These are phyloP conservation scores for Pantherophis alleghaniensis DNA, from an alignment of 2,797 vertebrate species.

Conservation along the genomic window DNA sequence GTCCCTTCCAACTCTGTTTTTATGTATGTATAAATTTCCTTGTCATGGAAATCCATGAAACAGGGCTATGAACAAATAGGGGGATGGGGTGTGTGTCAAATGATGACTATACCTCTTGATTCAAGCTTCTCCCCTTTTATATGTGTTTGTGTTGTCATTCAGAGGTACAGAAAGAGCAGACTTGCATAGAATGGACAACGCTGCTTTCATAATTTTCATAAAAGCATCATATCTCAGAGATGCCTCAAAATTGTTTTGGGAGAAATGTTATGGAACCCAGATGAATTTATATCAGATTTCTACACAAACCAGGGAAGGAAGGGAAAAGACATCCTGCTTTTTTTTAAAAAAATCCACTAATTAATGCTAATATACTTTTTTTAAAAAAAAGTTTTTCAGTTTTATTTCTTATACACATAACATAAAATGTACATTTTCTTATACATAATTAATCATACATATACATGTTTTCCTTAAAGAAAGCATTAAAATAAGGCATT, in stretches of 20 bases:
- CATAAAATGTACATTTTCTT: no score
- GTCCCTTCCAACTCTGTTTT: no score
- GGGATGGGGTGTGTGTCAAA: neutral
- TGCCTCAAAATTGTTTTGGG: neutral
- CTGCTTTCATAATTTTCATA: neutral
- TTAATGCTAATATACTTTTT: neutral
- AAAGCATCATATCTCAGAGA: neutral
- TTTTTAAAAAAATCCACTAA: neutral
- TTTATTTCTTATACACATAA: no score
- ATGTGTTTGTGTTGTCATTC: neutral
- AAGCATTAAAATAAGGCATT: no score
- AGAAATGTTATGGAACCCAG: neutral
- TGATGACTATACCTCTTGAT: neutral
- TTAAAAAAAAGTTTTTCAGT: neutral
- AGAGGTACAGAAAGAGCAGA: neutral
- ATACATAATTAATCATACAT: no score
- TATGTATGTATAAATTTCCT: neutral
- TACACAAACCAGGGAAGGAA: neutral
- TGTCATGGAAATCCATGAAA: neutral
- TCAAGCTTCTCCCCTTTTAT: neutral
- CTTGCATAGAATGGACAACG: neutral
- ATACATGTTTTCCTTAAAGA: no score
- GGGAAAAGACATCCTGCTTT: neutral
- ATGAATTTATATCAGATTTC: neutral
- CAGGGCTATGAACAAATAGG: neutral